Evolutionary conservation across 1,140 invertebrate species (phyloP).

Genomic region (Trachymyrmex septentrionalis): DNA sequence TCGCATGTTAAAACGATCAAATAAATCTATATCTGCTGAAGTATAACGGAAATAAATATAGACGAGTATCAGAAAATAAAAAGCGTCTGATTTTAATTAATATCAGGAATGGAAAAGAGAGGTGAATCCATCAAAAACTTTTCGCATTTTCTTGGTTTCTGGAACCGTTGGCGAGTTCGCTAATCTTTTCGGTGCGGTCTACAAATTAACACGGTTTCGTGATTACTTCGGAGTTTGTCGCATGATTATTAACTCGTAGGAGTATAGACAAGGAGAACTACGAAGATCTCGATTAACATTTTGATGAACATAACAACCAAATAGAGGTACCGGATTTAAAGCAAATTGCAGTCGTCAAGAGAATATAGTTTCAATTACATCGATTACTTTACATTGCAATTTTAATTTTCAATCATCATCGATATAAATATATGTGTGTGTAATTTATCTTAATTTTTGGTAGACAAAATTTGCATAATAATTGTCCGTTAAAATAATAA

Average conservation of each 20-base stretch:
- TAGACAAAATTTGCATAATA: background rate
- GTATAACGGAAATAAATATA: conserved; percentile 32
- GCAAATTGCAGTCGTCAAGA: background rate
- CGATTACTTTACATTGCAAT: background rate
- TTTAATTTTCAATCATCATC: conserved; percentile 1
- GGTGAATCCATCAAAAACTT: conserved; percentile 65
- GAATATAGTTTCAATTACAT: conserved; percentile 37
- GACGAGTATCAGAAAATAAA: conserved; percentile 28
- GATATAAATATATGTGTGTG: background rate
- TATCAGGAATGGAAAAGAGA: conserved; percentile 30
- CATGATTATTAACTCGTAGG: conserved; percentile 67
- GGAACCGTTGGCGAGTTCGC: conserved; percentile 61
- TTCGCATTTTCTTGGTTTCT: conserved; percentile 71
- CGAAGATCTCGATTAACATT: conserved; percentile 60
- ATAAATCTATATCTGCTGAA: conserved; percentile 18
- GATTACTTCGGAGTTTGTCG: conserved; percentile 71
- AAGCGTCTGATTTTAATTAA: conserved; percentile 72
- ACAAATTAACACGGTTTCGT: conserved; percentile 71
- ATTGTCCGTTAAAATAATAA: background rate
- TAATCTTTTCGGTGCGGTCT: conserved; percentile 67
- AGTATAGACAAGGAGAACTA: conserved; percentile 34
- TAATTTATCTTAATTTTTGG: background rate
- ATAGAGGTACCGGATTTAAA: conserved; percentile 23
- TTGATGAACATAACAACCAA: conserved; percentile 57
- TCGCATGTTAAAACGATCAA: conserved; percentile 2